These are phyloP conservation scores for Gallinago stenura DNA, from an alignment of 2,797 vertebrate species.

Conservation along the genomic window DNA sequence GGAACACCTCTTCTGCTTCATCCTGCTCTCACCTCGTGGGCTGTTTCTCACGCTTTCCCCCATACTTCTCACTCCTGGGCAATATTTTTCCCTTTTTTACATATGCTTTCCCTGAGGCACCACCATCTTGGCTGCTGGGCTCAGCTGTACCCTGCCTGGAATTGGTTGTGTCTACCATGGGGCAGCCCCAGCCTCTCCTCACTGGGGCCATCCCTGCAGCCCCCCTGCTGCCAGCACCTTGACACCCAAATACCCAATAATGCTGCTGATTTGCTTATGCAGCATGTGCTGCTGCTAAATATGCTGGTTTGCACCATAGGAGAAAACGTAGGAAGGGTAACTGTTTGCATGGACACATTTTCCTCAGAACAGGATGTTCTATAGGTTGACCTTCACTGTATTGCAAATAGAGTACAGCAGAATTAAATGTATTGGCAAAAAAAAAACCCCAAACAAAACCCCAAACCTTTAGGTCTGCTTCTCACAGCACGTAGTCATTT, in stretches of 20 bases:
- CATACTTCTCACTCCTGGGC: not conserved
- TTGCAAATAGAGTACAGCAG: not conserved
- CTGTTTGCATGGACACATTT: not conserved
- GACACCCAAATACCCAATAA: not conserved
- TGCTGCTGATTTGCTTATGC: not conserved
- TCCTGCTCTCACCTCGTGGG: accelerated
- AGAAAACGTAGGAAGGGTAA: not conserved
- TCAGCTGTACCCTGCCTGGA: not conserved
- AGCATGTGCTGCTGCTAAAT: not conserved
- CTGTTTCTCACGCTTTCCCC: not conserved
- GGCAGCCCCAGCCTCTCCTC: not conserved
- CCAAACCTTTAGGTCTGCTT: not conserved
- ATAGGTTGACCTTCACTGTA: not conserved
- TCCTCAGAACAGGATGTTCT: not conserved
- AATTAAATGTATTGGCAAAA: not conserved
- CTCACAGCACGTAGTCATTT: not conserved
- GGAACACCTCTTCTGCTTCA: not conserved
- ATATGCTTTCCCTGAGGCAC: not conserved
- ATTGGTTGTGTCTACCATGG: accelerated
- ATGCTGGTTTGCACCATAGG: not conserved
- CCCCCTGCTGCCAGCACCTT: not conserved
- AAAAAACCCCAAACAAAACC: not conserved
- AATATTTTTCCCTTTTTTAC: not conserved
- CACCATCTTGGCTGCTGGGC: not conserved
- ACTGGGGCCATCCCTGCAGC: not conserved